Evolutionary conservation across 2,888 invertebrate species (phyloP), one percentile per base, ranked within the genome.

Genomic region (Ophion costatus): DNA sequence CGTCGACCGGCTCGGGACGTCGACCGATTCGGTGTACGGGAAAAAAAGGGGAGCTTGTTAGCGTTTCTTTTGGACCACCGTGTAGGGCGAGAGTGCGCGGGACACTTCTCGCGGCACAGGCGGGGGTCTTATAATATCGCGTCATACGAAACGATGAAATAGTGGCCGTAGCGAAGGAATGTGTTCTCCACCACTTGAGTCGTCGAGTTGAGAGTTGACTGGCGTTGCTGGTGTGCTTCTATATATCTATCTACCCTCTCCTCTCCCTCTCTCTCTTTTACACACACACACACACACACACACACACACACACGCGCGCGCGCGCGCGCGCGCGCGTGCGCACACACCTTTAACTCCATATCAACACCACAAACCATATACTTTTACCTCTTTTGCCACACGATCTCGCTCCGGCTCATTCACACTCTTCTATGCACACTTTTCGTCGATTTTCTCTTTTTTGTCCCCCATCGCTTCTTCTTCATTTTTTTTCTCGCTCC

Each of bases 71-170:
- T 90, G 92, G 93, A 93, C 93, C 93, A 93, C 93, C 93, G 88
- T 92, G 93, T 92, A 93, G 77, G 59, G 91, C 90, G 91, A 67
- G 33, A 73, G 69, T 69, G 77, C 24, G 90, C 91, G 88, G 83
- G 80, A 70, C 45, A 90, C 90, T 92, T 80, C 85, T 75, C 79
- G 79, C 66, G 51, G 76, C 85, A 88, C 93, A 92, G 93, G 89
- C 92, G 93, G 93, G 93, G 93, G 93, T 93, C 93, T 93, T 93
- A 93, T 93, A 92, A 93, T 93, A 93, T 93, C 93, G 92, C 93
- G 93, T 93, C 93, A 92, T 93, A 93, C 91, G 93, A 92, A 93
- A 92, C 93, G 93, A 93, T 93, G 93, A 93, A 93, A 93, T 93
- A 93, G 93, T 93, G 93, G 92, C 91, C 91, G 92, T 92, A 92